Evolutionary conservation across 2,888 invertebrate genomes (phyloP), one percentile per base, ranked within the genome.

Genomic region (Mythimna pallens): DNA sequence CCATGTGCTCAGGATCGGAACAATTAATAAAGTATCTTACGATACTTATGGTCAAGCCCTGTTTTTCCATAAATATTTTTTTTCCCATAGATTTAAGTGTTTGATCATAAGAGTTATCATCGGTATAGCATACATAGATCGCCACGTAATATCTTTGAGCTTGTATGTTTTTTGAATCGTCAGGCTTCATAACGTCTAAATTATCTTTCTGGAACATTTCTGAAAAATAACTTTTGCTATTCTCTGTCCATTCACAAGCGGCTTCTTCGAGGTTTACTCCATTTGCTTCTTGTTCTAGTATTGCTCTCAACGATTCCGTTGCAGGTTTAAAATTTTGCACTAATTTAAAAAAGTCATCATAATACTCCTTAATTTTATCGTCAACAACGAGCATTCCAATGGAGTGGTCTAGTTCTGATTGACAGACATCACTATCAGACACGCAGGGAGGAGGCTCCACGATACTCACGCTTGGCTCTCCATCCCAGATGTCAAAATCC

Each of bases 81-180:
- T 0, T 0, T 47, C 10, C 67, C 1, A 4, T 1, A 61, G 7
- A 17, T 3, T 0, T 20, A 17, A 54, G n/a, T 17, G 55, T 25
- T 5, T 0, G 0, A n/a, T 25, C n/a, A 57, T 62, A 73, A 6
- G 4, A 20, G 1, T 3, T 0, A 17, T 0, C 7, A 61, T 79
- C 69, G 0, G 73, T 70, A 22, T 87, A 2, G 73, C 91, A 90
- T 4, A 86, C 12, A 43, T 70, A 75, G n/a, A 84, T 22, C 17
- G 1, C n/a, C 10, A 59, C n/a, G 5, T 0, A 22, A 17, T 2
- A 8, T 14, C 2, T 12, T 6, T 0, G n/a, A n/a, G 6, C n/a
- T 61, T 12, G n/a, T 14, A 34, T 20, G 20, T 20, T 4, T 34
- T 34, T 5, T 34, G 20, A 58, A 34, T 61, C 6, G 14, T n/a